Evolutionary conservation across 2,113 vertebrate genomes (phyloP), one percentile per base, ranked within the genome.

Genomic region (Amblyornis subalaris): DNA sequence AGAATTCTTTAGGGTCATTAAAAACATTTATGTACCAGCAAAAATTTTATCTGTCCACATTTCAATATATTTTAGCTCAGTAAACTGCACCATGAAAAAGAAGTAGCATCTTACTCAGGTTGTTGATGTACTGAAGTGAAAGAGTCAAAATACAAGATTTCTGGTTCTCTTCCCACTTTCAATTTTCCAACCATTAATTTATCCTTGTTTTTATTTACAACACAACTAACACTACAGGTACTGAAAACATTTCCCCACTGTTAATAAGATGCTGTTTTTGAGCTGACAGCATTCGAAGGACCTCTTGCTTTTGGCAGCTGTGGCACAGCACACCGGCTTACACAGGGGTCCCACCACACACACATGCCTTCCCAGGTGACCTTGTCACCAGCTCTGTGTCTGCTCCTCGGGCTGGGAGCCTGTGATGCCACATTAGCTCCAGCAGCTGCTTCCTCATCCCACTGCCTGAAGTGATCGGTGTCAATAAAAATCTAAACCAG

Each of bases 381-480:
- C 11, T 14, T 53, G 45, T 64, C 71, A 66, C 73, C 58, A 74
- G 9, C 74, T 58, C 73, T 9, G 0, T 29, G 17, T 25, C 75
- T 58, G 65, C 29, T 67, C 61, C 79, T 90, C 0, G 0, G 31
- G 38, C 8, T 7, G 38, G 75, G 22, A 79, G 53, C 24, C 83
- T 50, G 64, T 18, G n/a, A 36, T 17, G 45, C 50, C 62, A 75
- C 13, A 6, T 50, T 2, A 82, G 44, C 60, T 55, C 69, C 84
- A 58, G 80, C 89, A 95, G 72, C 84, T 90, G 75, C 80, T 55
- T 44, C 69, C 65, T 88, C 64, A 48, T 53, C 71, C 50, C 66
- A 22, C 3, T 0, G 40, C 76, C 93, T 75, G 29, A 44, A 87
- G 70, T 0, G 2, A 92, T 67, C 0, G 0, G 53, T 81, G 77